Base-by-base conservation (phyloP, 2,113 vertebrate genomes). In the Coptodon bakossiorum region DNA sequence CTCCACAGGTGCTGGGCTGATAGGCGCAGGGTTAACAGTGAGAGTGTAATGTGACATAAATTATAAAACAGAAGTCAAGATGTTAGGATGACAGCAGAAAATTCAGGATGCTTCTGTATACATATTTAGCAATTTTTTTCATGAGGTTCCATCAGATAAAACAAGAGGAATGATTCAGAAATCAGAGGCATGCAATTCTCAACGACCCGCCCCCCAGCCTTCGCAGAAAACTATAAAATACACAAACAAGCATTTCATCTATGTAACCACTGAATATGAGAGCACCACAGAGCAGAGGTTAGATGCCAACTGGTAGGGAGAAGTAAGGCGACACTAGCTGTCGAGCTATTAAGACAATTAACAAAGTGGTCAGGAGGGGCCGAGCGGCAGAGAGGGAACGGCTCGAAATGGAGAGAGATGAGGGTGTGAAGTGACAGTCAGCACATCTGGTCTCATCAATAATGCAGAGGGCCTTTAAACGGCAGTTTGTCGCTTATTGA, bases 401-500 rank as follows among this genome's bases (percentile, higher is more conserved):
- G 89, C 79, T 86, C 87, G 86, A 94, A 92, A 92, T 86, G 88
- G 82, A 84, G 94, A 86, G 89, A 87, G 85, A 78, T 6, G 83
- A 85, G 93, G 94, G 95, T 96, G 94, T 96, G 95, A 96, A 96
- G 96, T 95, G 93, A 96, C 95, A 95, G 95, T 96, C 96, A 96
- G 96, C 96, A 96, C 96, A 96, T 96, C 96, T 96, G 96, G 88
- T 94, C 93, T 95, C 94, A 96, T 97, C 91, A 96, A 97, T 97
- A 95, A 97, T 96, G 95, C 94, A 96, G 59, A 5, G 24, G 7
- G 59, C 88, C 93, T 96, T 96, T 96, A 97, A 96, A 96, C 92
- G 94, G 95, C 96, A 96, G 96, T 96, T 97, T 96, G 96, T 96
- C 90, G 63, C 93, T 86, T 95, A 96, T 96, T 92, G 95, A 96